Evolutionary conservation across 2,113 vertebrate species (phyloP), one percentile per base, ranked within the genome.

Genomic region (Oplegnathus fasciatus): DNA sequence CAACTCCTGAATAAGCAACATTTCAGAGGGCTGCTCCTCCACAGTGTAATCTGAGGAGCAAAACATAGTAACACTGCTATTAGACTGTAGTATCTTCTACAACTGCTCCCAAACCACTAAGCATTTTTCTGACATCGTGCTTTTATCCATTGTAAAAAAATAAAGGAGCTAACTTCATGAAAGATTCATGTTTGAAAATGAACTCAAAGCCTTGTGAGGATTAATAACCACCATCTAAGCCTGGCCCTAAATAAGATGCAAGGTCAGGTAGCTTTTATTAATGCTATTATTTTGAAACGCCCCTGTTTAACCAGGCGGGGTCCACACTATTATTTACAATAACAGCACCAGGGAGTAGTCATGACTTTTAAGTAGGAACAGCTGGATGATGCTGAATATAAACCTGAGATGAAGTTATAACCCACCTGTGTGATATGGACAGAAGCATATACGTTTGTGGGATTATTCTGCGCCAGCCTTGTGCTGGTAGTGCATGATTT

Each of bases 11-110:
- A 99, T 97, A 28, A 99, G 96, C 55, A 97, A 96, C 82, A 95
- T 97, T 92, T 98, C 98, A 26, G 98, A 98, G 48, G 98, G 97
- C 84, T 96, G 97, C 93, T 99, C 98, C 92, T 99, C 98, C 91
- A 99, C 98, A 11, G 98, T 97, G 89, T 99, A 99, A 91, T 99
- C 98, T 99, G 81, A 9, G 48, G 26, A 28, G 18, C 6, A n/a
- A 11, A 57, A 6, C n/a, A 93, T 6, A 82, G 5, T 2, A n/a
- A 71, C 40, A 22, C 48, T 37, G 40, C 18, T 58, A 7, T 77
- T 61, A 76, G 9, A 28, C 44, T 18, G 32, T 9, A 46, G 66
- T 6, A 14, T 62, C 28, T 40, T 24, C n/a, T 55, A 2, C 24
- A 42, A 32, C 26, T 18, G 50, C 30, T 48, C 5, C 30, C 37